phyloP scores from a whole-genome alignment of 2,113 vertebrate genomes.

The Spilogale gracilis region DNA sequence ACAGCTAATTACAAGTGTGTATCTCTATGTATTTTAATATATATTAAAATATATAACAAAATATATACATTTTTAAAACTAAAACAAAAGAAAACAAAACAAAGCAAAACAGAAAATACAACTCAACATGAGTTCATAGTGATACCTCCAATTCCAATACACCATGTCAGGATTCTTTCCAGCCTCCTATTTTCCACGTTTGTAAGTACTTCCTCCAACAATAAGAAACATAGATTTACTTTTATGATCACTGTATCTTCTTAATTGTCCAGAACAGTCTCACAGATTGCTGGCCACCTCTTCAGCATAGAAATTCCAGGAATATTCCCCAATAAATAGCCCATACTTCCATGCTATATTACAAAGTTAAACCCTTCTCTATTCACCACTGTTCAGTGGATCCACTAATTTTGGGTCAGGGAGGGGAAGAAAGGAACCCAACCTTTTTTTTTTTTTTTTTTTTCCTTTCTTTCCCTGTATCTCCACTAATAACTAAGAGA shows the following conservation, averaged over 20 bases:
- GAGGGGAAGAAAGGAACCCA: neutral
- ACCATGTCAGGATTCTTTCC: neutral
- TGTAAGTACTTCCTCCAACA: neutral
- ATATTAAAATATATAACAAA: neutral
- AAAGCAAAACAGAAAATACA: neutral
- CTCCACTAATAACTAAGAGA: neutral
- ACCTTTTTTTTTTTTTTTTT: no score
- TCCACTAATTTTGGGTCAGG: neutral
- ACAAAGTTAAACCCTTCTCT: neutral
- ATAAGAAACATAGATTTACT: neutral
- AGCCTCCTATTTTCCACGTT: neutral
- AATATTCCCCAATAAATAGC: neutral
- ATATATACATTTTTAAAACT: neutral
- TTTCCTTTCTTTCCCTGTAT: neutral
- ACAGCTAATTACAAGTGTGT: neutral
- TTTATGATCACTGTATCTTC: neutral
- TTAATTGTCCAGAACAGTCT: neutral
- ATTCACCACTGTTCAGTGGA: neutral
- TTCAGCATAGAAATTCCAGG: neutral
- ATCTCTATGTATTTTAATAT: neutral
- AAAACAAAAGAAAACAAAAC: neutral
- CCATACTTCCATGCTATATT: no score
- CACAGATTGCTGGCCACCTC: neutral
- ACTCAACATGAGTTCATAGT: neutral
- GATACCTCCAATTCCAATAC: neutral